phyloP scores from a whole-genome alignment of 2,888 invertebrate genomes.

The Cheiracanthium punctorium region DNA sequence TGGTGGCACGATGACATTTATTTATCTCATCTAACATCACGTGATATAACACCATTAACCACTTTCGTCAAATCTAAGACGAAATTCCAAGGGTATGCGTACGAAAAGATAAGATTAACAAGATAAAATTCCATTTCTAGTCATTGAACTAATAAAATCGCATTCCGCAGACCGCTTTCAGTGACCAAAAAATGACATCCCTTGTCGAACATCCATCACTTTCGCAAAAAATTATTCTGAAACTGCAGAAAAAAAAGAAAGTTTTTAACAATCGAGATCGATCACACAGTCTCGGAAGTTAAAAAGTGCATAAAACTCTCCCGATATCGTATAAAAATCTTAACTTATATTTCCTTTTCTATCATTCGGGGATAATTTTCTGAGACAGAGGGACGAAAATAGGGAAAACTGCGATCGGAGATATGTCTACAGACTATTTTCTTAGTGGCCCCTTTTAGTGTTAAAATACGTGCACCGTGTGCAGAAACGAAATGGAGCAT shows the following conservation, averaged over 20 bases:
- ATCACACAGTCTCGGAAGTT: not conserved
- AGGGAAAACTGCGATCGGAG: too few species aligned
- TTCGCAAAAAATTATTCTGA: not conserved
- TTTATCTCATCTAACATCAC: too few species aligned
- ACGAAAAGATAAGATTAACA: too few species aligned
- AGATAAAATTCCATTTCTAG: not conserved
- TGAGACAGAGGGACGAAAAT: conserved; percentile 20
- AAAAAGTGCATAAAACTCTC: not conserved
- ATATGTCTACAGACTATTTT: too few species aligned
- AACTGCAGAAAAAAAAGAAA: not conserved
- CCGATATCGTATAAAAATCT: not conserved
- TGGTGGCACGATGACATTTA: too few species aligned
- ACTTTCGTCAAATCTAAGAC: too few species aligned
- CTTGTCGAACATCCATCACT: not conserved
- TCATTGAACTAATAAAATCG: not conserved
- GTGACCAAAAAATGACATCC: not conserved
- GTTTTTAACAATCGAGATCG: conserved; percentile 11
- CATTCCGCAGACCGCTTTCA: not conserved
- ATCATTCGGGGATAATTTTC: conserved; percentile 34
- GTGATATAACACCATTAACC: too few species aligned
- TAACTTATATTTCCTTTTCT: conserved; percentile 11
- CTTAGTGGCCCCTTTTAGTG: too few species aligned
- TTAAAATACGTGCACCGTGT: too few species aligned
- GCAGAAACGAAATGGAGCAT: too few species aligned
- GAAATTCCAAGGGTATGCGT: too few species aligned